Evolutionary conservation across 2,888 invertebrate species (phyloP), one percentile per base, ranked within the genome.

Genomic region (Myopa tessellatipennis): DNA sequence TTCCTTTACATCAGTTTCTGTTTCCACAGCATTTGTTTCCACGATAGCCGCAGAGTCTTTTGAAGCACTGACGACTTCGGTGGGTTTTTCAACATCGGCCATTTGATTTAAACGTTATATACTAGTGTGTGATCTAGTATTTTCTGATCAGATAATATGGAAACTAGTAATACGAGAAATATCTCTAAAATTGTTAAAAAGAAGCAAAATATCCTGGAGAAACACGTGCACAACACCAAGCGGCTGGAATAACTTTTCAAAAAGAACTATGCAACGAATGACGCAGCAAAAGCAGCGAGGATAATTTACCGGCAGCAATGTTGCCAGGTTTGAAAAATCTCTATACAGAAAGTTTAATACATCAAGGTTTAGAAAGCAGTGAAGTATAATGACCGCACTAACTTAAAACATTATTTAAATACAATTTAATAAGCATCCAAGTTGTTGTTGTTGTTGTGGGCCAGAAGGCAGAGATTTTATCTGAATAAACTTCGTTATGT

Each of bases 81-180:
- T 71, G 52, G 79, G 80, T 76, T 84, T 82, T 71, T 85, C 85
- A 61, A 85, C 84, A 68, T 85, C 87, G 67, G 88, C 85, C 88
- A 88, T 88, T 61, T 61, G 4, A 26, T n/a, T 26, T 26, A 7
- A 65, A 16, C 38, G 77, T 40, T 84, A 76, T 77, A 45, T 1
- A 1, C 26, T 74, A 10, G 4, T 63, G 38, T 67, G 18, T n/a
- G 5, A 61, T 6, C 26, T 61, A 10, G 61, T 4, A 3, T 10
- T 26, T 4, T 36, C 16, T 38, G 4, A 38, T 16, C 10, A 18
- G n/a, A 72, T 72, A 16, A 10, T 60, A 34, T 38, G 4, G 36
- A 72, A 60, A 34, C 16, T 1, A 58, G 12, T 7, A 58, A 38
- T 52, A 14, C 14, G 50, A 52, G 65, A 77, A 55, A 77, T 71